Base-by-base conservation (phyloP, 2,888 invertebrate species). In the Zaprionus bogoriensis region DNA sequence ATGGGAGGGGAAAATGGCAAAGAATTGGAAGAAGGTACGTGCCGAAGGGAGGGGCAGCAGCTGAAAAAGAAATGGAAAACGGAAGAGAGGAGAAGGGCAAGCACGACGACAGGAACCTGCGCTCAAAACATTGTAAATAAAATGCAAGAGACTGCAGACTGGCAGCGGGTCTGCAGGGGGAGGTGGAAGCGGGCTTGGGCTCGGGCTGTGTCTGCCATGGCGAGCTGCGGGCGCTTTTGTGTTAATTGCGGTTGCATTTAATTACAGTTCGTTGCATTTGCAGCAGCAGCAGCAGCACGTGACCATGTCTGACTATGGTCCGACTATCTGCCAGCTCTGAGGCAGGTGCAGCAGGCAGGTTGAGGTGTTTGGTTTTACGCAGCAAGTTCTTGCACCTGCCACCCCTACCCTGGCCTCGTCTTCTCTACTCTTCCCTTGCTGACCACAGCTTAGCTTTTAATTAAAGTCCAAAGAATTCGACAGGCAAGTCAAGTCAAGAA, bases 191-290 rank as follows among this genome's bases (percentile, higher is more conserved):
- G 2, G 30, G 19, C 27, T 27, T 10, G 10, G 4, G 20, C 22
- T 19, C n/a, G n/a, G n/a, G 23, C 53, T 74, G 55, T 77, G 76
- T 82, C 78, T 81, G 78, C 58, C 75, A 66, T 74, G 55, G 47
- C 60, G 84, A 69, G 73, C 87, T 82, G 76, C 74, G 87, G 79
- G 74, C 74, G 77, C 80, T 82, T 85, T 82, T 85, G 82, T 84
- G 85, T 85, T 83, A 83, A 83, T 83, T 83, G 83, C 85, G 87
- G 85, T 82, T 77, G 87, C 85, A 87, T 83, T 87, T 85, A 77
- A 87, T 83, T 83, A 81, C 80, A 85, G 80, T 79, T 68, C 60
- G 86, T 68, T 83, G 80, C 80, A 81, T 71, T 80, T 66, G 57
- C 47, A 42, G 60, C 54, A 44, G 42, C 54, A 42, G n/a, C 32